phyloP scores from a whole-genome alignment of 2,888 invertebrate genomes.

The Hanleya hanleyi region DNA sequence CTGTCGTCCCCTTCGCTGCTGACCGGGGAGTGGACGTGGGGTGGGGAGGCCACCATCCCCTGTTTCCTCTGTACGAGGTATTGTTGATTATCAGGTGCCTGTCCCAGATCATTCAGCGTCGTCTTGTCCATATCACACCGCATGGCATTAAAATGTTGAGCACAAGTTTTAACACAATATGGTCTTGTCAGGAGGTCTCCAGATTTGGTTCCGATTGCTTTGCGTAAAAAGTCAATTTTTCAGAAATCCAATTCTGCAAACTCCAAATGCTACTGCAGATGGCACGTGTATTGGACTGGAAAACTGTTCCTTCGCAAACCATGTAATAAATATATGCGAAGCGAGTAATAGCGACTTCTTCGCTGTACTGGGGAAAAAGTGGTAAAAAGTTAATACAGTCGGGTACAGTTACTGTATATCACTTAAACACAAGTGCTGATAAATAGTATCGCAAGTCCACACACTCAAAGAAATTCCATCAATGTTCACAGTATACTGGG shows the following conservation, averaged over 20 bases:
- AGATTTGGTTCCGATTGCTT: not conserved
- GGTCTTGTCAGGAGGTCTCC: too few relatives aligned
- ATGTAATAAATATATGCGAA: not conserved
- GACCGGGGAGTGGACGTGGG: not conserved
- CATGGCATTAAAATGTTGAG: not conserved
- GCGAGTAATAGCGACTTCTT: not conserved
- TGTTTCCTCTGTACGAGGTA: not conserved
- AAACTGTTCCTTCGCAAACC: too few relatives aligned
- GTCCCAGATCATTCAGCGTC: not conserved
- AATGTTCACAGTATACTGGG: not conserved
- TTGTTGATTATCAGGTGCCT: not conserved
- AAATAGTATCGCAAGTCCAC: not conserved
- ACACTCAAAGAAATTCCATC: not conserved
- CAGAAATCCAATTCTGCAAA: too few relatives aligned
- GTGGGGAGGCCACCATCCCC: not conserved
- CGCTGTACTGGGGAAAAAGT: too few relatives aligned
- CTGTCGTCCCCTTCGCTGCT: conserved; percentile 2
- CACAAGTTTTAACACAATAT: too few relatives aligned
- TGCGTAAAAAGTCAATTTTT: not conserved
- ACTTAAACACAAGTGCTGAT: not conserved
- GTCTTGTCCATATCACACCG: conserved; percentile 3
- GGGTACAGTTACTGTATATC: too few relatives aligned
- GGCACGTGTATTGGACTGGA: too few relatives aligned
- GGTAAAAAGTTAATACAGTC: too few relatives aligned
- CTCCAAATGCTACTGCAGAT: too few relatives aligned